Conservation (phyloP, 2,113 vertebrate species). For the Chlorodrepanis virens region DNA sequence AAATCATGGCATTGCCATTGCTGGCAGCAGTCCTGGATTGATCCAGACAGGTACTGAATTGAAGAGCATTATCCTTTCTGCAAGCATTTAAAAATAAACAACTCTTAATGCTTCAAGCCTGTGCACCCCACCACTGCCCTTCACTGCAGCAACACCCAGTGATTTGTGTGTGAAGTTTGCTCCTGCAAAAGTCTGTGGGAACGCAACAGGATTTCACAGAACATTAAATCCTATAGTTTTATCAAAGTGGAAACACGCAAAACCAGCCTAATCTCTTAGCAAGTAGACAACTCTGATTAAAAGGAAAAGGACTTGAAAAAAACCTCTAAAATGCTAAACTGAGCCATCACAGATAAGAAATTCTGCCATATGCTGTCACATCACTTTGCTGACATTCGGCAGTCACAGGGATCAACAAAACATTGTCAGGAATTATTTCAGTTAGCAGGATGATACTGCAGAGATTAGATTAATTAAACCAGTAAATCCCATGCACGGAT, state of each 20-base stretch:
- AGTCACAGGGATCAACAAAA: constrained; percentile 30
- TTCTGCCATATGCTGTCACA: neutral
- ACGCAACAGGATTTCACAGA: neutral
- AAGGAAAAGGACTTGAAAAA: neutral
- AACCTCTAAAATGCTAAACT: neutral
- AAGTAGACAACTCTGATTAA: constrained; percentile 30
- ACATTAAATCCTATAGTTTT: neutral
- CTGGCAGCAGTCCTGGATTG: neutral
- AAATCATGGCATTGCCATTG: accelerated
- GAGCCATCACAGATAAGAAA: neutral
- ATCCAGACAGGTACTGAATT: neutral
- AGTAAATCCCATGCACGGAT: constrained; percentile 18
- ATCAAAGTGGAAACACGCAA: neutral
- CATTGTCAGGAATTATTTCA: constrained; percentile 56
- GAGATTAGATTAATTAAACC: constrained; percentile 72
- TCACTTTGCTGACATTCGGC: neutral
- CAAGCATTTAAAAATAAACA: neutral
- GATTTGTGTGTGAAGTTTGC: neutral
- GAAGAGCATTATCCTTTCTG: neutral
- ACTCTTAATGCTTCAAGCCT: neutral
- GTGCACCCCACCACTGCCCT: neutral
- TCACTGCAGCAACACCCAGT: neutral
- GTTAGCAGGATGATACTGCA: constrained; percentile 12
- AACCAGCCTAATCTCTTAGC: constrained; percentile 16
- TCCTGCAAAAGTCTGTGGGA: neutral